Percentiles rank a stretch among this genome's conserved stretches.
phyloP scores from a whole-genome alignment of 2,797 vertebrate species.

The Macropus fuliginosus region DNA sequence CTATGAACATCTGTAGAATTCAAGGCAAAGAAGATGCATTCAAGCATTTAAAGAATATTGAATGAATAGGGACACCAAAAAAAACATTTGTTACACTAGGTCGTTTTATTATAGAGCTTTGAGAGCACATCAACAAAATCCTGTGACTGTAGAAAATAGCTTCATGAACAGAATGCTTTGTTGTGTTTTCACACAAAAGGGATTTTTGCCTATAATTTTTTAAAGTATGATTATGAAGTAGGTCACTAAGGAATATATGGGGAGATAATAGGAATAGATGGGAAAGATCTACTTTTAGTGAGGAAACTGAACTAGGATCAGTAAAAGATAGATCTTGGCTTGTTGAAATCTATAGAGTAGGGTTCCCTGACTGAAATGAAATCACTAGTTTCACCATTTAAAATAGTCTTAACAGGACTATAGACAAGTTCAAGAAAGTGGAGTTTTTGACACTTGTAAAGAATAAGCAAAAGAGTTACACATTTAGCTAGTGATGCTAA shows the following conservation, averaged over 20 bases:
- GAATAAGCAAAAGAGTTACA: no score
- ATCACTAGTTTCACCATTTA: no score
- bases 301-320: background rate
- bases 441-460: no score
- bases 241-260: background rate
- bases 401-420: no score
- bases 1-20: background rate
- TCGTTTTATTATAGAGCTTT: background rate
- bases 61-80: background rate
- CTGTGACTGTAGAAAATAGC: background rate
- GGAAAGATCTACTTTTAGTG: background rate
- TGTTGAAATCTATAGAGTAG: background rate
- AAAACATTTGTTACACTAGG: background rate
- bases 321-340: background rate
- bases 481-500: no score
- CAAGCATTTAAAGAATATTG: background rate
- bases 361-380: background rate
- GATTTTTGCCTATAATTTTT: background rate
- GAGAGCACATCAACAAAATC: background rate
- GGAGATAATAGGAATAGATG: background rate
- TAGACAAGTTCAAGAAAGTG: no score
- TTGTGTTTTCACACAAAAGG: background rate
- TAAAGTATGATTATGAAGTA: background rate
- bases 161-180: background rate
- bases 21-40: background rate